These are phyloP conservation scores for Catostylus mosaicus DNA, from an alignment of 30 jellyfish, hydroid and myxozoan genomes.

Conservation along the genomic window DNA sequence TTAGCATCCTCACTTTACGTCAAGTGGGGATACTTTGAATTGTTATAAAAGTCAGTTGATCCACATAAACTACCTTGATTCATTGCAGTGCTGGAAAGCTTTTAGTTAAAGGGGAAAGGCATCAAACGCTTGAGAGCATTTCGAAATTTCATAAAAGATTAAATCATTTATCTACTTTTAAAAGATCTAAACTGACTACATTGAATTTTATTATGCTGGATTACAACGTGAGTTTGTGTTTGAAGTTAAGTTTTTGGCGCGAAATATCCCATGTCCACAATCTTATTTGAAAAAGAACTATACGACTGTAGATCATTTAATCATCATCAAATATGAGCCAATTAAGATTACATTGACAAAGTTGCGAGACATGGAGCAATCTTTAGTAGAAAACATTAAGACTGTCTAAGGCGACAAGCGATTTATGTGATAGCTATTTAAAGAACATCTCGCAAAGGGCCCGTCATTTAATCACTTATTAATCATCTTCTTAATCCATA, in stretches of 20 bases:
- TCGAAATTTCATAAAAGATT: too few species aligned
- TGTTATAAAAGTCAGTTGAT: too few species aligned
- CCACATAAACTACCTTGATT: too few species aligned
- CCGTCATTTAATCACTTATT: not conserved
- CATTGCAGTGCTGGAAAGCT: too few species aligned
- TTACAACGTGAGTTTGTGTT: too few species aligned
- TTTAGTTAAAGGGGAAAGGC: too few species aligned
- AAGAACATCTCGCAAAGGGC: slow-evolving; percentile 1
- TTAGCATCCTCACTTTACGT: too few species aligned
- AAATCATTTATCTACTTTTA: too few species aligned
- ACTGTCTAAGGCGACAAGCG: slow-evolving; percentile 1
- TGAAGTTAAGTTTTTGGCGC: not conserved
- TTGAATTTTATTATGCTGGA: too few species aligned
- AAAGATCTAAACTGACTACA: too few species aligned
- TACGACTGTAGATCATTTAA: not conserved
- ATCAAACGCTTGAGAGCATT: too few species aligned
- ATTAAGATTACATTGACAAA: not conserved
- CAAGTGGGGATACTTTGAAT: too few species aligned
- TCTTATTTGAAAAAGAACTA: not conserved
- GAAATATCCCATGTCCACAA: not conserved
- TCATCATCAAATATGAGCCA: not conserved
- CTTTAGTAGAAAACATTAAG: not conserved
- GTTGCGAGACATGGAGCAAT: not conserved
- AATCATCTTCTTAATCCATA: slow-evolving; percentile 1
- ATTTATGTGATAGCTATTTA: not conserved